These are phyloP conservation scores for Chelon auratus DNA, from an alignment of 2,797 vertebrate genomes.

Conservation along the genomic window DNA sequence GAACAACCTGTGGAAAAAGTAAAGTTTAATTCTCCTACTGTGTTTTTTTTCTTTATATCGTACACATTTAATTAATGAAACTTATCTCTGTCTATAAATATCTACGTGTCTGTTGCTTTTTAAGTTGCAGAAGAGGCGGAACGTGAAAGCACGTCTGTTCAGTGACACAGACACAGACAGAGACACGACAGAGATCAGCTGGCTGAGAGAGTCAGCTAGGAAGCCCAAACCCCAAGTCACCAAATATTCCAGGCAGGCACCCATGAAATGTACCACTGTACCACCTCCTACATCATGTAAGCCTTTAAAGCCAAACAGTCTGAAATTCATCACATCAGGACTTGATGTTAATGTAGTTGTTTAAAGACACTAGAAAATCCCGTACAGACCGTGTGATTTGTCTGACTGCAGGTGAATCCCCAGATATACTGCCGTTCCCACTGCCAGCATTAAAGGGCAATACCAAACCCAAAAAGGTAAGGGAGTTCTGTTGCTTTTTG, in stretches of 20 bases:
- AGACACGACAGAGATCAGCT: conserved; percentile 86
- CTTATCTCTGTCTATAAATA: background rate
- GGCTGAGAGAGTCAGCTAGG: conserved; percentile 87
- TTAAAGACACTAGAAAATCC: background rate
- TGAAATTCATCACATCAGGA: background rate
- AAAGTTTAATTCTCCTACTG: conserved; percentile 21
- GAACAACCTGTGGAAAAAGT: conserved; percentile 70
- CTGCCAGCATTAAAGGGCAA: conserved; percentile 55
- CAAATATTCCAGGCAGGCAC: conserved; percentile 86
- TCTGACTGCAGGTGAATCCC: conserved; percentile 64
- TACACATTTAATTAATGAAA: background rate
- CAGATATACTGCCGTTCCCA: conserved; percentile 38
- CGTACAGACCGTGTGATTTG: conserved; percentile 1
- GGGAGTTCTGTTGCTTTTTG: background rate
- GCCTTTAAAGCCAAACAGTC: conserved; percentile 16
- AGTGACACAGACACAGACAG: conserved; percentile 91
- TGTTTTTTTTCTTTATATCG: background rate
- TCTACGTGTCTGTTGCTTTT: background rate
- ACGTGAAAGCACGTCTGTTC: conserved; percentile 88
- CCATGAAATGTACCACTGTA: conserved; percentile 45
- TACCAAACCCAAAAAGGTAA: conserved; percentile 70
- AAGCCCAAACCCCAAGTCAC: conserved; percentile 86
- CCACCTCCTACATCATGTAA: conserved; percentile 64
- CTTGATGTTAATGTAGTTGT: background rate
- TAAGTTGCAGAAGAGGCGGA: conserved; percentile 59